Percentiles rank a stretch among this genome's conserved stretches.
phyloP scores from a whole-genome alignment of 1,140 invertebrate genomes.

The Ceratosolen fusciceps region DNA sequence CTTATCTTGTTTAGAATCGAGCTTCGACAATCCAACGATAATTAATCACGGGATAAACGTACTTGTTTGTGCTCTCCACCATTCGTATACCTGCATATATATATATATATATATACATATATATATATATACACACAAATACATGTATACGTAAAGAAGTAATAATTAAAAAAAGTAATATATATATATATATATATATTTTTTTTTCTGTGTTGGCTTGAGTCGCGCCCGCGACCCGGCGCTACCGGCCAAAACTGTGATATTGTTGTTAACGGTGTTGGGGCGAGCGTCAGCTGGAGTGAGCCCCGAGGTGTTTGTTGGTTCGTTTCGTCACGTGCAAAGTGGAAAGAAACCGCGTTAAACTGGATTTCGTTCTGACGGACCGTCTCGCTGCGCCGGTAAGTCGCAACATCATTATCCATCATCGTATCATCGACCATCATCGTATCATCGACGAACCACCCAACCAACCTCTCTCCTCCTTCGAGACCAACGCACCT shows the following conservation, averaged over 20 bases:
- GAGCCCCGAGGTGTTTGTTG: slow-evolving; percentile 49
- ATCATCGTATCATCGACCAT: background rate
- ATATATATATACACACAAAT: too few species aligned
- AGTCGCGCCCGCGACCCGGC: background rate
- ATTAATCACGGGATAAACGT: too few species aligned
- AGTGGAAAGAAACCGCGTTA: slow-evolving; percentile 54
- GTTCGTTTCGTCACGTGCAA: slow-evolving; percentile 54
- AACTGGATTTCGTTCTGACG: slow-evolving; percentile 65
- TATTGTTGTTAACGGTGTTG: slow-evolving; percentile 47
- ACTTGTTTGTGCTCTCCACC: background rate
- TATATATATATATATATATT: too few species aligned
- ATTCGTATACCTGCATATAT: too few species aligned
- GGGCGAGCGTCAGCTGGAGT: slow-evolving; percentile 59
- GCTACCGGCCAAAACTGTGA: slow-evolving; percentile 53
- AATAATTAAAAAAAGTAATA: too few species aligned
- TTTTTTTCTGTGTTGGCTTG: slow-evolving; percentile 16
- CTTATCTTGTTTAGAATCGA: too few species aligned
- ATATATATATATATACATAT: too few species aligned
- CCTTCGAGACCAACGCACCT: too few species aligned
- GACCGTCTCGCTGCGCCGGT: slow-evolving; percentile 63
- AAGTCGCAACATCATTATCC: slow-evolving; percentile 53
- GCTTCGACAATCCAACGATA: background rate
- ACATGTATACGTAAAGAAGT: too few species aligned
- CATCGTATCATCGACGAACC: background rate
- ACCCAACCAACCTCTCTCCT: background rate